Evolutionary conservation across 2,888 invertebrate species (phyloP).

Genomic region (Chesias legatella): DNA sequence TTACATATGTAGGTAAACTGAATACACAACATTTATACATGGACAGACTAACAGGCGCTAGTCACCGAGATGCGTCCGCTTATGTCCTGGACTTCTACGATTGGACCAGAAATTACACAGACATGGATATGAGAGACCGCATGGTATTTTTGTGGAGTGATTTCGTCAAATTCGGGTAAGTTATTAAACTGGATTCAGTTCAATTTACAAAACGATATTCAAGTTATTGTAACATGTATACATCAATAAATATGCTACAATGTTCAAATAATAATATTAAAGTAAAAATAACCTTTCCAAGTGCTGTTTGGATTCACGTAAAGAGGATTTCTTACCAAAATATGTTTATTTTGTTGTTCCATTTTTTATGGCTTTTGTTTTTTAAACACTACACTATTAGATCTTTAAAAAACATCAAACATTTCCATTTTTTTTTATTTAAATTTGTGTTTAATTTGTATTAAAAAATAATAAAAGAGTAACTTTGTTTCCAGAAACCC

Average conservation of each 20-base stretch:
- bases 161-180: constrained; percentile 62
- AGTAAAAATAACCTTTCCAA: too few relatives aligned
- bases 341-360: too few relatives aligned
- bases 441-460: not conserved
- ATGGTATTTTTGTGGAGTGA: constrained; percentile 69
- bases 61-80: constrained; percentile 67
- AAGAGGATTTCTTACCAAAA: too few relatives aligned
- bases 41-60: constrained; percentile 62
- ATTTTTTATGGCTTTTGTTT: too few relatives aligned
- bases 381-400: too few relatives aligned
- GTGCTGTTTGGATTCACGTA: too few relatives aligned
- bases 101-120: constrained; percentile 48
- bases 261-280: too few relatives aligned
- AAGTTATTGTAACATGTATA: too few relatives aligned
- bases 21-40: constrained; percentile 57
- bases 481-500: constrained; percentile 54
- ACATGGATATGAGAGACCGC: constrained; percentile 59
- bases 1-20: constrained; percentile 59
- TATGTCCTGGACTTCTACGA: constrained; percentile 63
- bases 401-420: too few relatives aligned
- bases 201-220: too few relatives aligned
- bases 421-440: not conserved
- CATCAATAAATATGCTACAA: too few relatives aligned
- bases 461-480: too few relatives aligned
- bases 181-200: constrained; percentile 2